phyloP scores from a whole-genome alignment of 2,113 vertebrate genomes.

The Amia ocellicauda region DNA sequence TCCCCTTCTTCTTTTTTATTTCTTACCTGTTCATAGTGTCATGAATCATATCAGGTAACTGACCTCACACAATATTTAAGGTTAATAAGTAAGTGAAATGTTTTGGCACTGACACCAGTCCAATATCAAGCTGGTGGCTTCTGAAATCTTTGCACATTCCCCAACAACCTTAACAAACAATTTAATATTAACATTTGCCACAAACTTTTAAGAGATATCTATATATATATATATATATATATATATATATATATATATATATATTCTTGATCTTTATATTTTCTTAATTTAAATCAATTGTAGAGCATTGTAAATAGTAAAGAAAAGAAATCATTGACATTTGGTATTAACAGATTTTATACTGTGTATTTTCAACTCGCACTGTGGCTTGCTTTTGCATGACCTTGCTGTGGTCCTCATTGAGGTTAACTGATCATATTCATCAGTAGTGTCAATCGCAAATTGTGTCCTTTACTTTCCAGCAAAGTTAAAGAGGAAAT shows the following conservation, averaged over 20 bases:
- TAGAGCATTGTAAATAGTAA: constrained; percentile 23
- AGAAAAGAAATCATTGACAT: background rate
- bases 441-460: constrained; percentile 53
- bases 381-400: constrained; percentile 37
- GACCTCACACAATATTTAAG: background rate
- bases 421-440: constrained; percentile 60
- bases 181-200: constrained; percentile 12
- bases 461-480: constrained; percentile 32
- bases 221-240: constrained; percentile 7
- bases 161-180: constrained; percentile 13
- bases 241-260: background rate
- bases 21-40: too few species aligned
- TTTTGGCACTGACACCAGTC: background rate
- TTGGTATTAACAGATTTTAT: background rate
- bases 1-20: too few species aligned
- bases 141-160: constrained; percentile 21
- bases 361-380: constrained; percentile 23
- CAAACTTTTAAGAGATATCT: constrained; percentile 16
- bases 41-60: background rate
- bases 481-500: constrained; percentile 12
- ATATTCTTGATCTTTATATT: constrained; percentile 21
- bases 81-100: background rate
- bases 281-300: constrained; percentile 25
- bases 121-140: background rate
- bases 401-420: constrained; percentile 44